These are phyloP conservation scores for Rhinolophus ferrumequinum DNA, from an alignment of 2,113 vertebrate species.

Conservation along the genomic window DNA sequence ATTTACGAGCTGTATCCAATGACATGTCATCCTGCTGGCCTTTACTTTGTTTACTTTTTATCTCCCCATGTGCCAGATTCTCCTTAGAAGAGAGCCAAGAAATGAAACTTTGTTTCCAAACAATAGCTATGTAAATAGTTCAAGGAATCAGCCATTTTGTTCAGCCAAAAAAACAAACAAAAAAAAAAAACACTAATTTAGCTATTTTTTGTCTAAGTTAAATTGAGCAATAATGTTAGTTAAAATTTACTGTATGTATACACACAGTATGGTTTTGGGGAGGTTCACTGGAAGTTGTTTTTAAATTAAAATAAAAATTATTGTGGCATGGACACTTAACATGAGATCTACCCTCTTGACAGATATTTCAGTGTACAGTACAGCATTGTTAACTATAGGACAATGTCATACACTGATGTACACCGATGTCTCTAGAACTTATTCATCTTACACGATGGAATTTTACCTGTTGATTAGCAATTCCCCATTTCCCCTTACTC, in stretches of 20 bases:
- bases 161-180: neutral
- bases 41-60: slow-evolving; percentile 8
- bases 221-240: neutral
- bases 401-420: too few species aligned
- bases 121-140: neutral
- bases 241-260: neutral
- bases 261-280: neutral
- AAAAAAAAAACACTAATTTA: neutral
- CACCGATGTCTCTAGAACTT: neutral
- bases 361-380: neutral
- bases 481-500: too few species aligned
- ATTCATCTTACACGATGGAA: neutral
- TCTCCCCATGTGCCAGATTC: neutral
- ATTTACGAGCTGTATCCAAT: neutral
- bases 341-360: neutral
- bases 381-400: neutral
- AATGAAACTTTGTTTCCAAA: neutral
- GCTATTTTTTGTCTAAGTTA: neutral
- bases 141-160: neutral
- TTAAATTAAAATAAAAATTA: neutral
- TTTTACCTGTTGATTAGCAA: neutral
- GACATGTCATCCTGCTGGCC: neutral
- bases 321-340: neutral
- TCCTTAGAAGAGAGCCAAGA: neutral
- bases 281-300: neutral